Evolutionary conservation across 2,888 invertebrate genomes (phyloP), one percentile per base, ranked within the genome.

Genomic region (Nasonovia ribisnigri): DNA sequence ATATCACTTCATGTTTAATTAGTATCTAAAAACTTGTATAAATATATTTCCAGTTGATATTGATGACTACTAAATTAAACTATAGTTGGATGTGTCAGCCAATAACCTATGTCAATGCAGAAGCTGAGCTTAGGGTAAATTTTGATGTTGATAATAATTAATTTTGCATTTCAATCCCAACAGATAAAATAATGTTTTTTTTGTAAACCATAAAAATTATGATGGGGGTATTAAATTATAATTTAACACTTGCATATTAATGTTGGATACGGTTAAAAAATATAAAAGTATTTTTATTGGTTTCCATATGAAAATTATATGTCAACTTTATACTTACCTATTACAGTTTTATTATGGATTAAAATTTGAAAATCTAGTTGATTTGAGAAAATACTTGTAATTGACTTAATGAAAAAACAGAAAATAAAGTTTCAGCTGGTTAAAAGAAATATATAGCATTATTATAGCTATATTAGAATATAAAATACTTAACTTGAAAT

Each of bases 21-120:
- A 86, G 29, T 29, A 36, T 77, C 20, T 77, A 60, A 60, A 16
- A 46, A 57, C 29, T 60, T 29, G 29, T 43, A 36, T 4, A 43
- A n/a, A 36, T 84, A 13, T 92, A 46, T 87, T 92, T 42, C 67
- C 84, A 93, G 93, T 48, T 93, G 48, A 36, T 60, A 57, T 29
- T 93, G 42, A 93, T 90, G 89, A 26, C 89, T 42, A 93, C 29
- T 43, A 93, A 90, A 93, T 46, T 93, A 0, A 89, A 93, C 48
- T 93, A 93, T 84, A 93, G 84, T 84, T 93, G 89, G 89, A 84
- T 10, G n/a, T 93, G 93, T 84, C 89, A 93, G 29, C 93, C 93
- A 2, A 93, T 93, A 84, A 93, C 89, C 10, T 93, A 90, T 0
- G 54, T 67, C n/a, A 84, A 93, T 84, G 67, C 77, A 77, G 92